Percentiles rank a stretch among this genome's conserved stretches.
These are phyloP conservation scores for Anguilla anguilla DNA, from an alignment of 2,797 vertebrate species.

Conservation along the genomic window DNA sequence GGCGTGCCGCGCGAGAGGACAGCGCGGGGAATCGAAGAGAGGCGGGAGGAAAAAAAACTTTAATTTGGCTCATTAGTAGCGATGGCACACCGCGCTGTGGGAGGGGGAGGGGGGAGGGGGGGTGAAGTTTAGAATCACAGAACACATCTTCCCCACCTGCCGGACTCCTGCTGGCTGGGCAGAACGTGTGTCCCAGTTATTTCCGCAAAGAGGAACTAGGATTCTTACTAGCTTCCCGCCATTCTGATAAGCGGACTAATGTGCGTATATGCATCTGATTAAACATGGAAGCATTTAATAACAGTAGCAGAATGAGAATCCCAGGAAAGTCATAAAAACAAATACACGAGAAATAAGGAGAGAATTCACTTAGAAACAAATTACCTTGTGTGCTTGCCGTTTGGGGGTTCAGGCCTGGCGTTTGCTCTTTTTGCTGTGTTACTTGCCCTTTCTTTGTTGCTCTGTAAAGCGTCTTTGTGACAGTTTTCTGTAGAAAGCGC, in stretches of 20 bases:
- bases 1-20: background rate
- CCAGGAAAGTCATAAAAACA: no score
- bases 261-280: background rate
- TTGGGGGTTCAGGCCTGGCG: no score
- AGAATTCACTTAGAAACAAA: no score
- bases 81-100: background rate
- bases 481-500: no score
- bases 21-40: background rate
- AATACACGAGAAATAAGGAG: no score
- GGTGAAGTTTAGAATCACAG: background rate
- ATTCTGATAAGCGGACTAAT: background rate
- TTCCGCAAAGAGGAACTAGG: background rate
- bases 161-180: conserved; percentile 53
- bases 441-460: no score
- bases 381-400: no score
- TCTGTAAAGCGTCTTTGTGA: no score
- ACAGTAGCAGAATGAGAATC: no score
- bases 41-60: no score
- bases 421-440: no score
- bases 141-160: background rate
- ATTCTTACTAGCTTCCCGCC: background rate
- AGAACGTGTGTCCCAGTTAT: no score
- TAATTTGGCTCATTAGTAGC: background rate
- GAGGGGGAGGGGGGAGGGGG: background rate
- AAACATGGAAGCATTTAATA: background rate